A percentile compares a stretch with the other conserved stretches of the same genome.
These are phyloP conservation scores for Petromus typicus DNA, from an alignment of 2,113 vertebrate species.

Conservation along the genomic window DNA sequence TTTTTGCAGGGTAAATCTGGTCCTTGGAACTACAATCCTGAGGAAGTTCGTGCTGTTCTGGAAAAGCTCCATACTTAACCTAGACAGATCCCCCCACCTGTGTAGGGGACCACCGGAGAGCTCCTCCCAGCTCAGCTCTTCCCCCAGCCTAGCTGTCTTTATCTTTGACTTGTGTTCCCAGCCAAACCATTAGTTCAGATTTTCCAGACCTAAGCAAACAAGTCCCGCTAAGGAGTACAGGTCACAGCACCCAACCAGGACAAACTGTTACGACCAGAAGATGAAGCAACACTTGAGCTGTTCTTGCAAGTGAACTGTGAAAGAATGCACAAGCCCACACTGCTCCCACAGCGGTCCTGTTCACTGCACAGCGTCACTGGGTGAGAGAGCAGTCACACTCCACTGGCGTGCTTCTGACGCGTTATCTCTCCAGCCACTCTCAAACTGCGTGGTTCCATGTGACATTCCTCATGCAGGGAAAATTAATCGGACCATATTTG, in stretches of 20 bases:
- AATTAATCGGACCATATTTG: neutral
- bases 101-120: neutral
- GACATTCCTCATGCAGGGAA: neutral
- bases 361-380: accelerated
- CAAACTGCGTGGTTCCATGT: neutral
- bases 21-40: conserved; percentile 92
- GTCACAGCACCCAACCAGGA: neutral
- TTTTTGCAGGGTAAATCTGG: conserved; percentile 90
- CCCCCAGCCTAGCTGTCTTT: neutral
- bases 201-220: conserved; percentile 30
- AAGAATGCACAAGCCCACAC: neutral
- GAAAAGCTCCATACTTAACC: conserved; percentile 85
- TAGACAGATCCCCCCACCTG: neutral
- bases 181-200: neutral
- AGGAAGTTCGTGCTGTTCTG: conserved; percentile 90
- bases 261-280: neutral
- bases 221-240: neutral
- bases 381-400: no score
- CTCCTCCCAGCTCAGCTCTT: neutral
- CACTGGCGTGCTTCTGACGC: neutral
- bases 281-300: neutral
- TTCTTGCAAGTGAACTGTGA: neutral
- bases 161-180: neutral
- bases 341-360: neutral
- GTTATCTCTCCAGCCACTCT: neutral